A percentile compares a stretch with the other conserved stretches of the same genome.
These are phyloP conservation scores for Prunella strophiata DNA, from an alignment of 2,797 vertebrate species.

Conservation along the genomic window DNA sequence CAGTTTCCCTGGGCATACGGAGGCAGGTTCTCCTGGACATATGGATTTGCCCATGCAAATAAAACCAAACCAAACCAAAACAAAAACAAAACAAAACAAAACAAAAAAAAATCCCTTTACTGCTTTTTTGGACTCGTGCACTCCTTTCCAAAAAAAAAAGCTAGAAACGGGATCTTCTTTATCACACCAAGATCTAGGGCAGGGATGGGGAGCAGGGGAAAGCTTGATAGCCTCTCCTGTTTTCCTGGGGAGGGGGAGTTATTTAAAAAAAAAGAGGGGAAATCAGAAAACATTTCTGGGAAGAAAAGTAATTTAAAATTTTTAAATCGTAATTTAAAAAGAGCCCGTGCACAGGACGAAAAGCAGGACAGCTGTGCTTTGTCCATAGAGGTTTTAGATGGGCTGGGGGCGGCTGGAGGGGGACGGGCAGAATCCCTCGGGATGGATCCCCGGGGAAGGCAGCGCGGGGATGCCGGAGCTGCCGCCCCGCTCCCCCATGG, in stretches of 20 bases:
- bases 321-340: background rate
- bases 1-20: background rate
- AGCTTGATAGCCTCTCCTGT: background rate
- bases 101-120: accelerated
- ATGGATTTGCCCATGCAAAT: accelerated
- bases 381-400: accelerated
- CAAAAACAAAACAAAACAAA: no score
- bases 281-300: accelerated
- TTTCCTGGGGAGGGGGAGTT: background rate
- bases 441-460: background rate
- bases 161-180: background rate
- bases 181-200: no score
- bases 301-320: background rate
- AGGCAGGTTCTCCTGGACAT: accelerated
- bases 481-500: slow-evolving; percentile 54
- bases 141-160: background rate
- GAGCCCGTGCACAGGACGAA: accelerated
- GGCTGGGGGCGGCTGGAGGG: background rate
- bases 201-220: background rate
- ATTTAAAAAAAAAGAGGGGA: accelerated
- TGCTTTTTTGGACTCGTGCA: background rate
- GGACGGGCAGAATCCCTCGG: background rate
- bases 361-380: background rate
- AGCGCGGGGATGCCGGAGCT: background rate
- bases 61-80: background rate